phyloP scores from a whole-genome alignment of 2,888 invertebrate genomes.

The Prostheceraeus crozeri region DNA sequence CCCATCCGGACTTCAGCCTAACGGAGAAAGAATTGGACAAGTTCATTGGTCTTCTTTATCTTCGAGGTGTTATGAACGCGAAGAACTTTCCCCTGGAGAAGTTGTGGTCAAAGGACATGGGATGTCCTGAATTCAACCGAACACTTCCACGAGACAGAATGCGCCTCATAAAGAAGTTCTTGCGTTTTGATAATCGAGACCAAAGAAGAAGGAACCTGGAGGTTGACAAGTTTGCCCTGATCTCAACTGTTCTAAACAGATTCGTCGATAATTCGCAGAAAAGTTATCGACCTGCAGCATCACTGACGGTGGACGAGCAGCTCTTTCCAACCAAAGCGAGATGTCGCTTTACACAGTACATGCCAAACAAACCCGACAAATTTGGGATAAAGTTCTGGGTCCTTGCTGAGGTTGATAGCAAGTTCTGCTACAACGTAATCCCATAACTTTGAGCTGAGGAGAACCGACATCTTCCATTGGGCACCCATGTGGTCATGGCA shows the following conservation, averaged over 20 bases:
- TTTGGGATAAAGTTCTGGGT: not conserved
- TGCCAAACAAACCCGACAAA: not conserved
- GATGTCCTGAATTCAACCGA: constrained; percentile 1
- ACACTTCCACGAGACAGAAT: constrained; percentile 8
- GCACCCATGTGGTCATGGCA: constrained; percentile 7
- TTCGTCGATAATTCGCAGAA: constrained; percentile 8
- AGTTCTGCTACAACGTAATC: not conserved
- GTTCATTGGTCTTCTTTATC: constrained; percentile 1
- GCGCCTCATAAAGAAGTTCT: constrained; percentile 4
- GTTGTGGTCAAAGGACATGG: constrained; percentile 5
- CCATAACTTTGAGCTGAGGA: constrained; percentile 10
- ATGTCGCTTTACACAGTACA: constrained; percentile 4
- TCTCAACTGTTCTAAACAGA: constrained; percentile 4
- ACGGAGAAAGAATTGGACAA: constrained; percentile 4
- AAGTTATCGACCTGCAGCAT: constrained; percentile 4
- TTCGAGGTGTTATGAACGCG: constrained; percentile 4
- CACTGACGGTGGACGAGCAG: constrained; percentile 8
- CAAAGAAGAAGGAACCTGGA: constrained; percentile 1
- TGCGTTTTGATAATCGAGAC: not conserved
- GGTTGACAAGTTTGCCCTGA: constrained; percentile 10
- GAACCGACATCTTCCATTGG: not conserved
- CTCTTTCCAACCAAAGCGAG: constrained; percentile 8
- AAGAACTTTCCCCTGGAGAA: constrained; percentile 3
- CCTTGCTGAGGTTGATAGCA: constrained; percentile 9
- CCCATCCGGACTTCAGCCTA: constrained; percentile 8